Evolutionary conservation across 2,797 vertebrate genomes (phyloP).

Genomic region (Hydrophis major): DNA sequence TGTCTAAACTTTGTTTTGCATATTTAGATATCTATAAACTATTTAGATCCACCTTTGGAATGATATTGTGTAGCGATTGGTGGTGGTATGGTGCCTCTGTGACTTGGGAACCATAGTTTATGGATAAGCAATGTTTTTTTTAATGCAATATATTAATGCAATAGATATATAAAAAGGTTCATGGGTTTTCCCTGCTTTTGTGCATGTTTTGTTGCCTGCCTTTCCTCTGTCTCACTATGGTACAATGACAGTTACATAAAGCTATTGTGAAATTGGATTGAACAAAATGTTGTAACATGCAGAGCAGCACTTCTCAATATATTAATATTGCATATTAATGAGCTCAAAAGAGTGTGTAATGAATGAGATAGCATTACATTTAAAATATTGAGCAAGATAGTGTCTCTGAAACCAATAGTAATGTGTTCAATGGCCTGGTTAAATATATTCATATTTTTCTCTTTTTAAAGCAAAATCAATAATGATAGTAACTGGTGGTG

Average conservation of each 20-base stretch:
- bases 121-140: background rate
- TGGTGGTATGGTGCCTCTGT: background rate
- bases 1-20: background rate
- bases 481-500: background rate
- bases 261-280: background rate
- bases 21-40: background rate
- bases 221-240: background rate
- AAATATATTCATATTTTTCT: background rate
- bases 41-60: background rate
- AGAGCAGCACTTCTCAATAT: background rate
- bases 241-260: background rate
- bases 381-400: background rate
- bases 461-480: background rate
- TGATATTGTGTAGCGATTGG: background rate
- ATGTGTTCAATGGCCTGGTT: background rate
- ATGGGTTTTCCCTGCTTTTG: background rate
- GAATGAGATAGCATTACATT: background rate
- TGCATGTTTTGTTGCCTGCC: background rate
- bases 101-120: too few relatives aligned
- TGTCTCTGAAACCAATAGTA: background rate
- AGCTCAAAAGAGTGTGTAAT: background rate
- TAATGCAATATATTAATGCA: background rate
- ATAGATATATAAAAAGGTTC: background rate
- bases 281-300: background rate
- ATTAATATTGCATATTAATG: background rate